Base-by-base conservation (phyloP, 2,888 invertebrate species). In the Neoaliturus tenellus region DNA sequence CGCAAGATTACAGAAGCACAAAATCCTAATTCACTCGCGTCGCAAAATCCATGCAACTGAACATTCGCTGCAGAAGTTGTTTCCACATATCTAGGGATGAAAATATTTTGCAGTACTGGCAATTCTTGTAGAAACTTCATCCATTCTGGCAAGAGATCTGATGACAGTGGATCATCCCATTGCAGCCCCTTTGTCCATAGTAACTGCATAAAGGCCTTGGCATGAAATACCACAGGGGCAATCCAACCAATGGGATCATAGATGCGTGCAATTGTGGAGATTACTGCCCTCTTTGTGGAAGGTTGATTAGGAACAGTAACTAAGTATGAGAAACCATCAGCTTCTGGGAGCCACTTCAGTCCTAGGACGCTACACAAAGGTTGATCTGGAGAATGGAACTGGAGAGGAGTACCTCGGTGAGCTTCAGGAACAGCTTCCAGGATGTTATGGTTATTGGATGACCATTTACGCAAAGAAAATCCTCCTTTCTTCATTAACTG, bases 391-490 rank as follows among this genome's bases (percentile, higher is more conserved):
- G 4, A 20, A 39, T 41, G 12, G n/a, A 71, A 41, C n/a, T 71
- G 71, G 14, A 83, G n/a, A 6, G 83, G 84, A 25, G 58, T n/a
- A 0, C 78, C 85, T 8, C 35, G 80, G 58, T 85, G 71, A 28
- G 85, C 85, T 25, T 28, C 23, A 8, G 82, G 84, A 14, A 84
- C 14, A 1, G 51, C 55, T 25, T 85, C 20, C 1, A 85, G 39
- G 14, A 84, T 62, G 17, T 81, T 58, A 17, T 31, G 25, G 2
- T 41, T 58, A 35, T 86, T 87, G 10, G 86, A 81, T 12, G 83
- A 51, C 88, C 87, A 88, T 78, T 88, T 86, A 12, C 86, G 71
- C 8, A 88, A 71, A 12, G 69, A 48, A 39, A 88, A 85, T 17
- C 84, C 82, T n/a, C 85, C 87, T 33, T 67, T 48, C 6, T 41